Conservation (phyloP, 2,888 invertebrate genomes). For the Catonia carolina region DNA sequence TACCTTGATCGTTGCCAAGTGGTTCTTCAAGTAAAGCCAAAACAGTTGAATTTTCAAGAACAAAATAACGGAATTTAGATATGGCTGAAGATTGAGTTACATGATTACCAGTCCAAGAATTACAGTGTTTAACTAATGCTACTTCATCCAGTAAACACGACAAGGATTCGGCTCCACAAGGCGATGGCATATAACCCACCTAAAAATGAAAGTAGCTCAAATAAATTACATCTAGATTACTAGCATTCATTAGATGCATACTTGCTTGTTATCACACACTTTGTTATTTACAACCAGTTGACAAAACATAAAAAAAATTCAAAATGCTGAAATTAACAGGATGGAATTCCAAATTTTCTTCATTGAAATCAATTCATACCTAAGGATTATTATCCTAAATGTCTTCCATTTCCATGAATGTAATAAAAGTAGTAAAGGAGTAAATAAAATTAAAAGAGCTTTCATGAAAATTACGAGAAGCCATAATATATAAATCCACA, state of each 20-base stretch:
- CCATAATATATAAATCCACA: too few relatives aligned
- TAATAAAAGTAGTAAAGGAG: too few relatives aligned
- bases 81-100: slow-evolving; percentile 54
- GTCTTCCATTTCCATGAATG: too few relatives aligned
- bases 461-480: too few relatives aligned
- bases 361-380: too few relatives aligned
- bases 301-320: not conserved
- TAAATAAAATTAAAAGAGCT: too few relatives aligned
- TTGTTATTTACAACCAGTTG: too few relatives aligned
- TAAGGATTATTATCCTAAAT: too few relatives aligned
- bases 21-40: slow-evolving; percentile 87
- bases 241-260: too few relatives aligned
- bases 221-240: too few relatives aligned
- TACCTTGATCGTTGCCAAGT: slow-evolving; percentile 70
- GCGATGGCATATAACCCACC: slow-evolving; percentile 78
- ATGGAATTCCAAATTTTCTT: too few relatives aligned
- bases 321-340: slow-evolving; percentile 6
- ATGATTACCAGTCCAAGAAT: slow-evolving; percentile 47
- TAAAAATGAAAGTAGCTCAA: slow-evolving; percentile 39
- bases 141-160: slow-evolving; percentile 86
- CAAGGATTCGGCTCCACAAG: slow-evolving; percentile 74
- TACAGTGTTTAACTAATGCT: slow-evolving; percentile 68
- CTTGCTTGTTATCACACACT: too few relatives aligned
- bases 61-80: slow-evolving; percentile 77
- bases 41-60: slow-evolving; percentile 83